A percentile compares a stretch with the other conserved stretches of the same genome.
Conservation (phyloP, 2,113 vertebrate species). For the Leptobrachium ailaonicum region DNA sequence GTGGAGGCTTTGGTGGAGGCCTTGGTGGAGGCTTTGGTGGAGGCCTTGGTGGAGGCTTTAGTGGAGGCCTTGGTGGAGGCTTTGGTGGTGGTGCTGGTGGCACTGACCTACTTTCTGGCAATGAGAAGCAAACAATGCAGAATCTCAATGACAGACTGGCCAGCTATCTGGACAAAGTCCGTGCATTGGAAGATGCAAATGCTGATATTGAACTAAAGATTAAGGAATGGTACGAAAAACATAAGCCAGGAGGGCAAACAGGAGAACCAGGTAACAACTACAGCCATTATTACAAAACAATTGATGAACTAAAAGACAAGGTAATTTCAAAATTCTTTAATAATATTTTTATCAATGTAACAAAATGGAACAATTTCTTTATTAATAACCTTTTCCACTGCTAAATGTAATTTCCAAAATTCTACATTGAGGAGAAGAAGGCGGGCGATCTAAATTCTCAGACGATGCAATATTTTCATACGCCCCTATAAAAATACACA, state of each 20-base stretch:
- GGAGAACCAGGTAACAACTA: conserved; percentile 60
- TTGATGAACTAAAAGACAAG: conserved; percentile 65
- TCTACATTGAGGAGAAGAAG: too few species aligned
- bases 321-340: conserved; percentile 49
- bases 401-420: too few species aligned
- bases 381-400: not conserved
- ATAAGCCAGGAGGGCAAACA: conserved; percentile 2
- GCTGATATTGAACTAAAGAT: conserved; percentile 75
- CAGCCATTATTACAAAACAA: conserved; percentile 56
- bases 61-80: conserved; percentile 18
- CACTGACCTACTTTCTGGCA: conserved; percentile 58
- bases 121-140: conserved; percentile 89
- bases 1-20: conserved; percentile 34
- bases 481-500: too few species aligned
- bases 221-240: conserved; percentile 62
- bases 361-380: not conserved
- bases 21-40: conserved; percentile 47
- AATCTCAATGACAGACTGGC: conserved; percentile 85
- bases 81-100: conserved; percentile 42
- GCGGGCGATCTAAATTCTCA: too few species aligned
- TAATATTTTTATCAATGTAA: not conserved
- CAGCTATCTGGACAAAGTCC: conserved; percentile 76
- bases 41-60: not conserved
- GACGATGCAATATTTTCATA: too few species aligned
- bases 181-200: conserved; percentile 73